Percentiles rank a stretch among this genome's conserved stretches.
These are phyloP conservation scores for Hydrophis major DNA, from an alignment of 2,797 vertebrate genomes.

Conservation along the genomic window DNA sequence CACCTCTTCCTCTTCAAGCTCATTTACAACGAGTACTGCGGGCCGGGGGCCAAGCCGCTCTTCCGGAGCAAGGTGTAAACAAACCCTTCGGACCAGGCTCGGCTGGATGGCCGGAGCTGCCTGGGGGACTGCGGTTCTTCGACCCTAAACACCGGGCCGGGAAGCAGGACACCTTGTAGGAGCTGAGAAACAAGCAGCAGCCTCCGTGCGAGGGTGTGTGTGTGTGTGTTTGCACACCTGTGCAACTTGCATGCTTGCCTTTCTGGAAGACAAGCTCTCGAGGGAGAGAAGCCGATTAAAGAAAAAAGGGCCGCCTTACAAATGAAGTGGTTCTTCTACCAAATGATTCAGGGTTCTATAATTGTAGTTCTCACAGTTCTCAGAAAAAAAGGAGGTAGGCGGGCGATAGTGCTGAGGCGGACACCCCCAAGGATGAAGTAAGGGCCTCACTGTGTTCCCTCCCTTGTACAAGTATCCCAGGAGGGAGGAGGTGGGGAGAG, in stretches of 20 bases:
- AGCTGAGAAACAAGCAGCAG: not conserved
- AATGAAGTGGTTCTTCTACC: not conserved
- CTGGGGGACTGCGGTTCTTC: not conserved
- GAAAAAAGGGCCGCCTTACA: not conserved
- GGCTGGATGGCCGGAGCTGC: rapidly evolving
- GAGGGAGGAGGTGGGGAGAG: not conserved
- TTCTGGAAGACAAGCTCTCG: not conserved
- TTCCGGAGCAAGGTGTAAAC: conserved; percentile 97
- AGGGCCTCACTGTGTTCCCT: conserved; percentile 8
- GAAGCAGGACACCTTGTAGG: not conserved
- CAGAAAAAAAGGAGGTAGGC: not conserved
- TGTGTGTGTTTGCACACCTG: not conserved
- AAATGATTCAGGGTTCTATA: not conserved
- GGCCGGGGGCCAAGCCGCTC: conserved; percentile 92
- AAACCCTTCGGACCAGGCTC: not conserved
- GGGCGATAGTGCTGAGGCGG: not conserved
- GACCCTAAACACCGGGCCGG: not conserved
- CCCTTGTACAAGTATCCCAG: too few species aligned
- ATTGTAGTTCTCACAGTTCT: not conserved
- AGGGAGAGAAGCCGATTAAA: not conserved
- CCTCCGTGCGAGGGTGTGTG: not conserved
- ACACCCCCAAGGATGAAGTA: not conserved
- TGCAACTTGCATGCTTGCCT: too few species aligned
- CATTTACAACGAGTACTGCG: conserved; percentile 98
- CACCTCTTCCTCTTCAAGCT: conserved; percentile 99